Conservation (phyloP, 2,888 invertebrate species). For the Drosophila rubida region DNA sequence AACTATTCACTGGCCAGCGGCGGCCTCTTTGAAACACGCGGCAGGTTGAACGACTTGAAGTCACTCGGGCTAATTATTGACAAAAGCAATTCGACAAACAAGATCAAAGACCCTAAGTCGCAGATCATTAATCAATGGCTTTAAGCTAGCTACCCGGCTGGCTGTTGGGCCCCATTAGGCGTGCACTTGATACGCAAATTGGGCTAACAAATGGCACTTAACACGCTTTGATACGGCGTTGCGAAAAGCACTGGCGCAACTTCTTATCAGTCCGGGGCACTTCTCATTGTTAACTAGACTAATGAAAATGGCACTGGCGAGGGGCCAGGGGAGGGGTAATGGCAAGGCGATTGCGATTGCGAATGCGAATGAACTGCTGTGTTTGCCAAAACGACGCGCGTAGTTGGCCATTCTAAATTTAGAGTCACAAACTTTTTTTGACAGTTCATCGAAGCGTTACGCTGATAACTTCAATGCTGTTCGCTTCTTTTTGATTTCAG, state of each 20-base stretch:
- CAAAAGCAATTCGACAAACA: not conserved
- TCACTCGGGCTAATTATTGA: too few species aligned
- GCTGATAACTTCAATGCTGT: conserved; percentile 36
- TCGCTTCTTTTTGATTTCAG: not conserved
- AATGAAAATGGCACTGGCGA: conserved; percentile 5
- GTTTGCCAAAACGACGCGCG: not conserved
- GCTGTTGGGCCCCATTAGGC: not conserved
- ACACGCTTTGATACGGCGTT: not conserved
- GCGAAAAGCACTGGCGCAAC: not conserved
- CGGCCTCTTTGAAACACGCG: not conserved
- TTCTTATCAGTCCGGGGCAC: conserved; percentile 14
- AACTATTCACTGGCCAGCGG: not conserved
- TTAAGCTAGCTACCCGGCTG: too few species aligned
- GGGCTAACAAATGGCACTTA: conserved; percentile 10
- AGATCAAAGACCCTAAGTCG: conserved; percentile 18
- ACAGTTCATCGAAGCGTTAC: conserved; percentile 56
- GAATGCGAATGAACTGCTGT: conserved; percentile 3
- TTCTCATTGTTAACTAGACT: conserved; percentile 18
- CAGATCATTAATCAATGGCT: too few species aligned
- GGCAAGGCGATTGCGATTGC: not conserved
- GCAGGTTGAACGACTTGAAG: not conserved
- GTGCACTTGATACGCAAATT: conserved; percentile 14
- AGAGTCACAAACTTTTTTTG: conserved; percentile 41
- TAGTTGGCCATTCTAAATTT: conserved; percentile 29
- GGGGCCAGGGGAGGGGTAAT: not conserved